Conservation (phyloP, 64 coral and sea anemone species). For the Acropora tenuis region DNA sequence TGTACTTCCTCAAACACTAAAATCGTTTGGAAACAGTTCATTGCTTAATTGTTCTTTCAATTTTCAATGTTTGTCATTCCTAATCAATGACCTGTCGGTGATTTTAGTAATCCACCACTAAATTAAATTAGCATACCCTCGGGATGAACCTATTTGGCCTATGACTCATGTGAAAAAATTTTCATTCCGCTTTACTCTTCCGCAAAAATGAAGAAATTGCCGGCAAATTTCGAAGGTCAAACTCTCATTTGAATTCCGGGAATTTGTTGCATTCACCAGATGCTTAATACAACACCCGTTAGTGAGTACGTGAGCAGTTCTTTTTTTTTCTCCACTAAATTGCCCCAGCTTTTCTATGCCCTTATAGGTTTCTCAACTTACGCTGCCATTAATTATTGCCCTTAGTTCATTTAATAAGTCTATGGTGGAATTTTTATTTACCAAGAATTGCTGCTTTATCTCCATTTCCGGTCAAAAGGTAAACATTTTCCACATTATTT, state of each 20-base stretch:
- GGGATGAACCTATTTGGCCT: not conserved
- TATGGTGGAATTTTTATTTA: not conserved
- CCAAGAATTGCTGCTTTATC: slow-evolving; percentile 16
- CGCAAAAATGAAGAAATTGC: slow-evolving; percentile 20
- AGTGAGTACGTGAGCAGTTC: not conserved
- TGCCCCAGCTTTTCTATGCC: too few species aligned
- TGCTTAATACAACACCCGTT: not conserved
- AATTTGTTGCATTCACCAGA: slow-evolving; percentile 1
- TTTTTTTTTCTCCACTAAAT: not conserved
- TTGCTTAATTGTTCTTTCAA: not conserved
- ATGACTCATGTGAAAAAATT: not conserved
- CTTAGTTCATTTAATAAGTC: not conserved
- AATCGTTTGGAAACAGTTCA: not conserved
- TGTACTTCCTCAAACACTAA: not conserved
- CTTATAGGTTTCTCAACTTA: not conserved
- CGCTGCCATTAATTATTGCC: not conserved
- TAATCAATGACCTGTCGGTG: not conserved
- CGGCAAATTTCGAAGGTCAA: not conserved
- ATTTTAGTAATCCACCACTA: not conserved
- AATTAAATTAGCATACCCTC: not conserved
- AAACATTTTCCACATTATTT: not conserved
- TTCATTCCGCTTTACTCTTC: not conserved
- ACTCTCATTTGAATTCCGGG: not conserved
- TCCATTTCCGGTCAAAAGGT: not conserved
- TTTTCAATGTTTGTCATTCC: not conserved